These are phyloP conservation scores for Diaphora mendica DNA, from an alignment of 2,888 invertebrate genomes.

Conservation along the genomic window DNA sequence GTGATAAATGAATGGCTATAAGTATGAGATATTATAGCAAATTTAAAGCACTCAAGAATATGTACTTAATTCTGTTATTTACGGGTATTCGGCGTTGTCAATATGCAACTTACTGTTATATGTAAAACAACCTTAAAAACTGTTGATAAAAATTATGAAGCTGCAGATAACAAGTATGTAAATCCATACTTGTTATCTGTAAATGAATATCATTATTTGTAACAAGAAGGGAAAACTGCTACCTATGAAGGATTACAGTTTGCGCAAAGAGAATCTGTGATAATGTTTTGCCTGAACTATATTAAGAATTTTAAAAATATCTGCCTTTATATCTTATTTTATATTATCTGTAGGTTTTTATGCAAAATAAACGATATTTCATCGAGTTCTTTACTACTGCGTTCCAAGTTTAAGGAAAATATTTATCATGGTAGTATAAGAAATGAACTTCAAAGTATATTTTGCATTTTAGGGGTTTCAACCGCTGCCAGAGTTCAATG, in stretches of 20 bases:
- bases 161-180: not conserved
- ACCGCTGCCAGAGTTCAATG: too few species aligned
- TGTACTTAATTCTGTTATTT: not conserved
- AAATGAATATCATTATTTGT: not conserved
- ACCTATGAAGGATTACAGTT: not conserved
- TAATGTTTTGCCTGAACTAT: not conserved
- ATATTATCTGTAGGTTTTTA: too few species aligned
- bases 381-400: too few species aligned
- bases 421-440: too few species aligned
- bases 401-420: too few species aligned
- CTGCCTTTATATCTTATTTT: too few species aligned
- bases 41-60: not conserved
- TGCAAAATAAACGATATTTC: too few species aligned
- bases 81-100: not conserved
- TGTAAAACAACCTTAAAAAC: not conserved
- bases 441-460: not conserved
- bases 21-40: not conserved
- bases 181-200: not conserved
- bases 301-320: not conserved
- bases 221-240: not conserved
- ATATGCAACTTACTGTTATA: not conserved
- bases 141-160: not conserved
- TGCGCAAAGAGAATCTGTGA: not conserved
- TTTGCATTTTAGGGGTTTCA: too few species aligned
- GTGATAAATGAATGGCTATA: not conserved